A percentile compares a stretch with the other conserved stretches of the same genome.
phyloP scores from a whole-genome alignment of 2,888 invertebrate species.

The Chromoteleia sp. region DNA sequence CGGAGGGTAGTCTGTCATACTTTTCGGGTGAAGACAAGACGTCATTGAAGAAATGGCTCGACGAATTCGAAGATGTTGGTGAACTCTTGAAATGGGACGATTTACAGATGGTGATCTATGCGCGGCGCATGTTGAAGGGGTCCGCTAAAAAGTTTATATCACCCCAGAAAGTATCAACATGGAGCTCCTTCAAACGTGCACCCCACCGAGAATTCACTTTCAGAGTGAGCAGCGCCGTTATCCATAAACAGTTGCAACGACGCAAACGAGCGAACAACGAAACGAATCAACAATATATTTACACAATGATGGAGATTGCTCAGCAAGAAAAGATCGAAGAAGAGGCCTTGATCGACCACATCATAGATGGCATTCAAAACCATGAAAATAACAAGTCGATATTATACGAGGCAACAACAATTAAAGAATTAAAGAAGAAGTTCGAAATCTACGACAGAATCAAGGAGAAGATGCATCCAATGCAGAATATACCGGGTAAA shows the following conservation, averaged over 20 bases:
- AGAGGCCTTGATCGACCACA: constrained; percentile 60
- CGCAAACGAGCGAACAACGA: constrained; percentile 43
- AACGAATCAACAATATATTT: constrained; percentile 62
- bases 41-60: constrained; percentile 58
- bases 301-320: constrained; percentile 68
- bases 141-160: constrained; percentile 50
- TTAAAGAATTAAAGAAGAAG: not conserved
- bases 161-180: not conserved
- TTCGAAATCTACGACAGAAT: not conserved
- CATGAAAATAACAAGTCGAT: not conserved
- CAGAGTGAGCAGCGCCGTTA: not conserved
- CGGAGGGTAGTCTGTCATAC: constrained; percentile 49
- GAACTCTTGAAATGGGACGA: constrained; percentile 51
- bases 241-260: not conserved
- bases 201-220: not conserved
- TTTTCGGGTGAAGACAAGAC: constrained; percentile 62
- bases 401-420: not conserved
- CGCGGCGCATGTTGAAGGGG: constrained; percentile 57
- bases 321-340: constrained; percentile 65
- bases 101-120: constrained; percentile 65
- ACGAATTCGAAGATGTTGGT: constrained; percentile 68
- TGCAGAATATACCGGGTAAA: not conserved
- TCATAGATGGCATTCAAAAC: not conserved
- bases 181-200: not conserved
- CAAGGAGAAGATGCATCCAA: not conserved